phyloP scores from a whole-genome alignment of 2,113 vertebrate species.

The Microtus pennsylvanicus region DNA sequence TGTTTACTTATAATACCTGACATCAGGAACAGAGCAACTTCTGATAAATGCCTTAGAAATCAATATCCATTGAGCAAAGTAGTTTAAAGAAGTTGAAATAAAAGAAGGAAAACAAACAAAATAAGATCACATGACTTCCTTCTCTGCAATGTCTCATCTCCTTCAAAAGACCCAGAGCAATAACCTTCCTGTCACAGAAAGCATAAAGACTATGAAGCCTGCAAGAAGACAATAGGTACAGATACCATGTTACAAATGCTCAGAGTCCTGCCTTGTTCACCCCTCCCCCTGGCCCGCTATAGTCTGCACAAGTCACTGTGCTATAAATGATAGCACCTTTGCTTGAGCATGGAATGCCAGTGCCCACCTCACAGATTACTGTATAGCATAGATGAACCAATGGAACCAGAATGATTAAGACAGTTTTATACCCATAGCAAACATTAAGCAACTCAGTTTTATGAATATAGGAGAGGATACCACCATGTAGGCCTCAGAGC shows the following conservation, averaged over 20 bases:
- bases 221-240: fast-evolving
- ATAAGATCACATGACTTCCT: background rate
- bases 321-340: background rate
- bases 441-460: background rate
- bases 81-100: background rate
- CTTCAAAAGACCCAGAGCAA: background rate
- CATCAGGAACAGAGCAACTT: background rate
- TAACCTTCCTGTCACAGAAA: background rate
- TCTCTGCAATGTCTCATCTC: background rate
- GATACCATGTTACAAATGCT: fast-evolving
- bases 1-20: background rate
- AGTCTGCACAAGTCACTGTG: background rate
- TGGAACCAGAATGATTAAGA: background rate
- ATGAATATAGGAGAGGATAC: background rate
- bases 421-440: background rate
- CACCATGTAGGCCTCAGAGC: too few species aligned
- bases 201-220: background rate
- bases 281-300: fast-evolving
- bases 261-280: background rate
- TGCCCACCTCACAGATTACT: background rate
- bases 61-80: background rate
- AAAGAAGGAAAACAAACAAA: slow-evolving; percentile 23
- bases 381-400: background rate
- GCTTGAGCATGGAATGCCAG: background rate
- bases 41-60: background rate